Percentiles rank a stretch among this genome's conserved stretches.
Conservation (phyloP, 2,888 invertebrate species). For the Labia minor region DNA sequence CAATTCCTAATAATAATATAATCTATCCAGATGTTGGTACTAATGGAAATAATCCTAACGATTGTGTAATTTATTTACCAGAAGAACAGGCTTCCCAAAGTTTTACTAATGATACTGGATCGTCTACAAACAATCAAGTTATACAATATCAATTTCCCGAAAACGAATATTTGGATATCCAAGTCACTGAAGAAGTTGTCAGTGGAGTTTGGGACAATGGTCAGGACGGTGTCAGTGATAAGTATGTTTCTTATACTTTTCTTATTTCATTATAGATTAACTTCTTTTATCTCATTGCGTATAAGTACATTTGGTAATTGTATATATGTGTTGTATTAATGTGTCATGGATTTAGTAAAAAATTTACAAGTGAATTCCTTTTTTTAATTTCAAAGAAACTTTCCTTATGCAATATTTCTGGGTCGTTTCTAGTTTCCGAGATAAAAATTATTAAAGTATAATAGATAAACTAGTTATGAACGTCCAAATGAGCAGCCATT, state of each 20-base stretch:
- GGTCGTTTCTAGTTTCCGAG: no score
- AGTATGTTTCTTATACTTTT: conserved; percentile 38
- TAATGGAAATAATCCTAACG: background rate
- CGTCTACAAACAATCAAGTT: conserved; percentile 40
- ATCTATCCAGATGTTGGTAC: background rate
- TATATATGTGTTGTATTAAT: no score
- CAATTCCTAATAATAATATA: conserved; percentile 15
- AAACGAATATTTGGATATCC: conserved; percentile 41
- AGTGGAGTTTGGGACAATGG: conserved; percentile 67
- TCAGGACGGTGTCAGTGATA: conserved; percentile 54
- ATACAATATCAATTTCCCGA: conserved; percentile 38
- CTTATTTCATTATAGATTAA: background rate
- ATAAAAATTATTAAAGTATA: no score
- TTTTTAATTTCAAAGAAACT: no score
- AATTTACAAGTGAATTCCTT: no score
- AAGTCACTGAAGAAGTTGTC: conserved; percentile 69
- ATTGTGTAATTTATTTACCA: background rate
- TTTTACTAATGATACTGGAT: conserved; percentile 26
- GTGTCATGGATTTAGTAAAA: no score
- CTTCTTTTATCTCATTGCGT: background rate
- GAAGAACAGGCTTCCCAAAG: background rate
- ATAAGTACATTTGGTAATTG: no score
- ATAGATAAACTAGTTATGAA: no score
- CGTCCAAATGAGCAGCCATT: no score
- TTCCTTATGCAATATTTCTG: no score